Percentiles rank a stretch among this genome's conserved stretches.
These are phyloP conservation scores for Peromyscus polionotus DNA, from an alignment of 2,113 vertebrate species.

Conservation along the genomic window DNA sequence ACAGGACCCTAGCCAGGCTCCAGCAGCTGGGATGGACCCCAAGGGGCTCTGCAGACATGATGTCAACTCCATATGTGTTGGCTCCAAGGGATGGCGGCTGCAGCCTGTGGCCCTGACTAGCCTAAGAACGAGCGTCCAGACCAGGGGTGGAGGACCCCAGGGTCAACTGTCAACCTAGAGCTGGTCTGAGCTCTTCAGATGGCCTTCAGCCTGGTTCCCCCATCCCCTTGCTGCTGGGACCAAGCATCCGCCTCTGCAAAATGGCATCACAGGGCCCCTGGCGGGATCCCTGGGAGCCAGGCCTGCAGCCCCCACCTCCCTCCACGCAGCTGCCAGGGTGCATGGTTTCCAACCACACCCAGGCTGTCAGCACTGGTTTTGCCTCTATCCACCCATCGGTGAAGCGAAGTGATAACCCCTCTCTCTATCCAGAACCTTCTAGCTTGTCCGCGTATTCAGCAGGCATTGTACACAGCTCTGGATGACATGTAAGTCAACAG, in stretches of 20 bases:
- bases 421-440: background rate
- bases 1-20: background rate
- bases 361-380: background rate
- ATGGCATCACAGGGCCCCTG: background rate
- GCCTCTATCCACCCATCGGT: background rate
- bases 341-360: accelerated
- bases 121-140: background rate
- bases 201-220: background rate
- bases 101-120: background rate
- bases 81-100: background rate
- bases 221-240: background rate
- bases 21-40: conserved; percentile 81
- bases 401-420: background rate
- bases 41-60: conserved; percentile 60
- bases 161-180: background rate
- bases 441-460: background rate
- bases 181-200: background rate
- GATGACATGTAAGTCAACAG: too few species aligned
- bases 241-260: background rate
- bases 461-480: background rate
- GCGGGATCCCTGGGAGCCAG: background rate
- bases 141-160: accelerated
- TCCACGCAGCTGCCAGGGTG: background rate
- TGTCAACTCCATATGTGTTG: conserved; percentile 58
- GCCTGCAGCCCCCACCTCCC: background rate